These are phyloP conservation scores for Cerceris rybyensis DNA, from an alignment of 2,888 invertebrate species.

Conservation along the genomic window DNA sequence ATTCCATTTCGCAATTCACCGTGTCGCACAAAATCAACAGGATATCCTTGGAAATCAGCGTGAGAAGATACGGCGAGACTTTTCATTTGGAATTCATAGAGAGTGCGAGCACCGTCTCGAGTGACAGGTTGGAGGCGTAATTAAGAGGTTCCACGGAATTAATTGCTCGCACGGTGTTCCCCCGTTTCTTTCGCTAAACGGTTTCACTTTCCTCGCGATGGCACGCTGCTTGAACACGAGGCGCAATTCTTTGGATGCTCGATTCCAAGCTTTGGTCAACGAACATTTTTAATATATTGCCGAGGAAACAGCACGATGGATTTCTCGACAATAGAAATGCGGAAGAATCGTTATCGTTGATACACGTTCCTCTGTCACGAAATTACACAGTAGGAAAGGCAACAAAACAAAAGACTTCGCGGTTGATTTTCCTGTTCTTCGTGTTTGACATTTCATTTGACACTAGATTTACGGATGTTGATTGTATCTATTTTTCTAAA, in stretches of 20 bases:
- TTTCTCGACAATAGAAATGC: constrained; percentile 11
- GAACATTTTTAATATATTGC: neutral
- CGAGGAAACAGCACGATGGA: neutral
- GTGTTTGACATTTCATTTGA: no score
- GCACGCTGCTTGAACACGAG: constrained; percentile 1
- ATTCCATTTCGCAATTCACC: no score
- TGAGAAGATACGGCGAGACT: no score
- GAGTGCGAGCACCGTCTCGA: neutral
- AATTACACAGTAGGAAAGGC: no score
- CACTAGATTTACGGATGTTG: no score
- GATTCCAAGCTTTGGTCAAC: neutral
- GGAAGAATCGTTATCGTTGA: neutral
- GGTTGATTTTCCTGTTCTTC: no score
- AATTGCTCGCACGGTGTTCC: constrained; percentile 8
- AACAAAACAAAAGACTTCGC: no score
- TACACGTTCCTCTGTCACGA: no score
- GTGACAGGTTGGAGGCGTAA: neutral
- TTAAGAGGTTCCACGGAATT: constrained; percentile 26
- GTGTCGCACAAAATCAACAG: neutral
- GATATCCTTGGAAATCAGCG: neutral
- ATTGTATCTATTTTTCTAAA: no score
- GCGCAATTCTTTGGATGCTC: neutral
- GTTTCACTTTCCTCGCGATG: constrained; percentile 50
- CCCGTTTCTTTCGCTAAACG: constrained; percentile 20
- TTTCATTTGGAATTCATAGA: no score